Evolutionary conservation across 23 tunicate genomes (phyloP), one percentile per base, ranked within the genome.

Genomic region (Ascidia mentula): DNA sequence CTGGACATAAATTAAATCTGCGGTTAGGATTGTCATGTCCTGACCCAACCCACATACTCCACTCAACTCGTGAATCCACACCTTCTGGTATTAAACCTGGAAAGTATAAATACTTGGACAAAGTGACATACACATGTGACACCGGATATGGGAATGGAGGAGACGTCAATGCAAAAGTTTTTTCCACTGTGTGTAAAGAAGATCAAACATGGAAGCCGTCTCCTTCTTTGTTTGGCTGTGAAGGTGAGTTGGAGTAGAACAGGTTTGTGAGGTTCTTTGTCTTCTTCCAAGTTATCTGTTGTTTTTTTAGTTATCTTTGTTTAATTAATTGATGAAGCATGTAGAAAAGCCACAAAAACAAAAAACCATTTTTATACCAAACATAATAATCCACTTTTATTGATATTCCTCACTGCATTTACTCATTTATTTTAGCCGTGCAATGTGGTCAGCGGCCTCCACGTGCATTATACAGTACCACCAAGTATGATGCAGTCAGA

Each of bases 1-100:
- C n/a, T n/a, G n/a, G n/a, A n/a, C n/a, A n/a, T n/a, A n/a, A n/a
- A n/a, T n/a, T n/a, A n/a, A n/a, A n/a, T n/a, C n/a, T n/a, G n/a
- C n/a, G n/a, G n/a, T n/a, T n/a, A 91, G 97, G 80, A 18, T 59
- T 91, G 71, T 37, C 84, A 7, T 91, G 97, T 82, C 84, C 90
- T 30, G 81, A 86, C 31, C 89, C 89, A 26, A 81, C 36, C 28
- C 31, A 73, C 38, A 79, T 79, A 26, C 33, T 36, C 6, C 28
- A 53, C 24, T 20, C 28, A 26, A 61, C 88, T 30, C 0, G 72
- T 38, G 46, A 18, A 4, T 82, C 86, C 1, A 22, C 82, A 30
- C 87, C 83, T 2, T 69, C 88, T n/a, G 60, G 79, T 12, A 59
- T 73, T 13, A 42, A 30, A 33, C 35, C 79, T 45, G 86, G 79